phyloP scores from a whole-genome alignment of 2,888 invertebrate genomes.

The Agrotis exclamationis region DNA sequence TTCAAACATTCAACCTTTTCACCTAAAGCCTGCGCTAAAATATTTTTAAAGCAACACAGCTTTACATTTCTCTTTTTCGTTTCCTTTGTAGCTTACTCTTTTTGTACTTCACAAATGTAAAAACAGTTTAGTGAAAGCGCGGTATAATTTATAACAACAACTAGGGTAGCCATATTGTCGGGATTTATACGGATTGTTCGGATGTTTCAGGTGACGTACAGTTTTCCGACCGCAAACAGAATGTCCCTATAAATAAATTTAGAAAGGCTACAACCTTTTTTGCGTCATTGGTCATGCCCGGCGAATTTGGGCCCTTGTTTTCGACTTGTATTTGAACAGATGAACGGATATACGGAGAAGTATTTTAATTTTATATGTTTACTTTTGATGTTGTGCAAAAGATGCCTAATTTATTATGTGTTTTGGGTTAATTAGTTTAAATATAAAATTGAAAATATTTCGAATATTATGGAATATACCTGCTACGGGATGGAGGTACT shows the following conservation, averaged over 20 bases:
- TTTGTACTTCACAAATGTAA: slow-evolving; percentile 22
- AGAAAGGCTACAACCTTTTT: slow-evolving; percentile 37
- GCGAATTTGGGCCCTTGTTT: slow-evolving; percentile 30
- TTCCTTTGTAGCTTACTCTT: slow-evolving; percentile 30
- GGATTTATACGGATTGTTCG: slow-evolving; percentile 39
- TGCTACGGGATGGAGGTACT: too few relatives aligned
- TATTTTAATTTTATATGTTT: slow-evolving; percentile 17
- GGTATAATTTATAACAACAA: slow-evolving; percentile 39
- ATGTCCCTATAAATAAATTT: slow-evolving; percentile 39
- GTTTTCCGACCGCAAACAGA: slow-evolving; percentile 32
- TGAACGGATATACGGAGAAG: slow-evolving; percentile 1
- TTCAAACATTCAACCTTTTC: slow-evolving; percentile 1
- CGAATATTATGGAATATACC: too few relatives aligned
- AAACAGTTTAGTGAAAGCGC: slow-evolving; percentile 11
- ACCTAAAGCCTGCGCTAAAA: not conserved
- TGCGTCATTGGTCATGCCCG: slow-evolving; percentile 43
- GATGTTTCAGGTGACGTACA: slow-evolving; percentile 48
- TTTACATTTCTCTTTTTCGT: slow-evolving; percentile 3
- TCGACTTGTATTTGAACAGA: slow-evolving; percentile 25
- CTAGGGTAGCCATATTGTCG: slow-evolving; percentile 25
- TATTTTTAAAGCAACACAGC: slow-evolving; percentile 29
- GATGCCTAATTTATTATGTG: slow-evolving; percentile 5
- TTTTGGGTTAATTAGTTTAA: not conserved
- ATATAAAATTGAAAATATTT: not conserved
- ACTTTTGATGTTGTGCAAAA: not conserved